Evolutionary conservation across 2,797 vertebrate species (phyloP), one percentile per base, ranked within the genome.

Genomic region (Florisuga fusca): DNA sequence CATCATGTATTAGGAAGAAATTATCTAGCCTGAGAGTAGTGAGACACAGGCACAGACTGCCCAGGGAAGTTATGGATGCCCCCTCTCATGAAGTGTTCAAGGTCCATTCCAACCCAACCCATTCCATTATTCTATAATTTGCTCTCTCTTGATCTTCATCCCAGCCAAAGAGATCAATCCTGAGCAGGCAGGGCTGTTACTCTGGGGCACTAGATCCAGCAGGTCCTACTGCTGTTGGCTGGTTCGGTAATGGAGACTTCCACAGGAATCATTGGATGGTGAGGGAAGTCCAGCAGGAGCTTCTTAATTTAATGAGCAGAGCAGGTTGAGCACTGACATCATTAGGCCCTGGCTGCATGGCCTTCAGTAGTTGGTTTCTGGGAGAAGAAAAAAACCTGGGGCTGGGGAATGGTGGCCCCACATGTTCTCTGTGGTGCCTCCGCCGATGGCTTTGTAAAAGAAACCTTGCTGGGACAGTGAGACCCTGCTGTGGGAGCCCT

Each of bases 401-500:
- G 19, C 11, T 36, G 58, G 8, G 29, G 11, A 31, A 17, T 0
- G 1, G 16, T 51, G 75, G 41, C 34, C 6, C 21, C n/a, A 23
- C 59, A 18, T 1, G 1, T 33, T 63, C n/a, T 38, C 3, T 0
- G n/a, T 33, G 18, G 25, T 71, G 43, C 41, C 34, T 45, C 53
- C 59, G 50, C 62, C 33, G 31, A 78, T 46, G 48, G 33, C n/a
- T 79, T 36, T 51, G 64, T 20, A 12, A 54, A 72, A 83, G 38
- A 76, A 66, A 17, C 8, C 2, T 0, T 12, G 17, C 11, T 53
- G 0, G 1, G 33, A 5, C 21, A 21, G 45, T 2, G 29, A 0
- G 4, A 76, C 21, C 15, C 67, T 82, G 86, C 48, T 2, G 1
- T 31, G 64, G 80, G 62, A 82, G 38, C 34, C 68, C 31, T 29